Evolutionary conservation across 2,888 invertebrate genomes (phyloP).

Genomic region (Boloria euphrosyne): DNA sequence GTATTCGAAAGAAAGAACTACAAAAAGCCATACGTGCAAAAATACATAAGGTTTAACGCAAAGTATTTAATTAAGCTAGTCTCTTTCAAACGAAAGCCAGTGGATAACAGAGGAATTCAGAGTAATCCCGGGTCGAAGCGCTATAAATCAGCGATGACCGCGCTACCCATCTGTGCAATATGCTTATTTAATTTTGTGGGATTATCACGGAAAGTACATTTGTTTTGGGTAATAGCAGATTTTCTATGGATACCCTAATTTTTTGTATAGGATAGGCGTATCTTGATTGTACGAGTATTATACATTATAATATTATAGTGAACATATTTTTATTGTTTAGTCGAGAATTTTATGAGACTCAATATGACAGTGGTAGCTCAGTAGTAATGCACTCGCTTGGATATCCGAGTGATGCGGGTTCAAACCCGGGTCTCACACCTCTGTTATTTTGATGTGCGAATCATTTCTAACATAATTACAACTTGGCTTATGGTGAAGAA

Average conservation of each 20-base stretch:
- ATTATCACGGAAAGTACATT: constrained; percentile 45
- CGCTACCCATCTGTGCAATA: constrained; percentile 47
- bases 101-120: constrained; percentile 14
- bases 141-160: constrained; percentile 60
- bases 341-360: no score
- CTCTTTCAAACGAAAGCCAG: constrained; percentile 3
- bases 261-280: neutral
- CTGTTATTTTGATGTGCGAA: no score
- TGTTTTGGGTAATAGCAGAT: neutral
- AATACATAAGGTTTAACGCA: neutral
- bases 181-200: constrained; percentile 59
- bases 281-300: neutral
- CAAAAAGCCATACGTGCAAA: neutral
- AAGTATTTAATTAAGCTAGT: constrained; percentile 11
- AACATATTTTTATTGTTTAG: no score
- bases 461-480: no score
- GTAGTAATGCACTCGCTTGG: no score
- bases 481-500: no score
- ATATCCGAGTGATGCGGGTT: no score
- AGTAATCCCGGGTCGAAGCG: constrained; percentile 49
- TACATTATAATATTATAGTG: no score
- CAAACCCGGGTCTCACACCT: no score
- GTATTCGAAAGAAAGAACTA: no score
- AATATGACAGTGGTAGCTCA: no score
- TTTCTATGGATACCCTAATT: neutral